Evolutionary conservation across 2,888 invertebrate genomes (phyloP).

Genomic region (Hanleya hanleyi): DNA sequence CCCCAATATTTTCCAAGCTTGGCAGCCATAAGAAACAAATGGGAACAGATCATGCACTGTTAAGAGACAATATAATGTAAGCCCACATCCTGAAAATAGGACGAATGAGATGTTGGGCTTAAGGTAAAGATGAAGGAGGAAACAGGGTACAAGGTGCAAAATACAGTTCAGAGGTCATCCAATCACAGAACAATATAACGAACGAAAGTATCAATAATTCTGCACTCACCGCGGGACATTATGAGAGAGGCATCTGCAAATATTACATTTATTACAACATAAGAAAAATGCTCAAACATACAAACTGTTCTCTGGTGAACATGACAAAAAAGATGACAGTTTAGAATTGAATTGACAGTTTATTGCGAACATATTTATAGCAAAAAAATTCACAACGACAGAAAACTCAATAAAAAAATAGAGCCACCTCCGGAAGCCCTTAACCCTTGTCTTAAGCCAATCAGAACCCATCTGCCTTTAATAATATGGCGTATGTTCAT

Average conservation of each 20-base stretch:
- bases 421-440: no score
- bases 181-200: neutral
- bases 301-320: constrained; percentile 53
- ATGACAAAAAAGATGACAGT: no score
- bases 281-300: no score
- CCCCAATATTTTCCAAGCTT: neutral
- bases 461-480: no score
- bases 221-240: constrained; percentile 56
- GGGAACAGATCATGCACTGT: neutral
- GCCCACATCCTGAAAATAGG: neutral
- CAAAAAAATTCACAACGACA: no score
- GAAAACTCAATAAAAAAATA: no score
- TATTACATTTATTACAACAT: constrained; percentile 7
- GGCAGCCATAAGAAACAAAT: neutral
- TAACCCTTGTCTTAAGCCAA: no score
- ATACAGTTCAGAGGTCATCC: neutral
- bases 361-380: no score
- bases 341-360: no score
- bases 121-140: neutral
- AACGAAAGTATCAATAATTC: neutral
- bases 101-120: neutral
- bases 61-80: neutral
- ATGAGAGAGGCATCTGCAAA: constrained; percentile 28
- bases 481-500: no score
- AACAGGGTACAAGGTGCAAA: neutral